Conservation (phyloP, 2,797 vertebrate genomes). For the Telmatherina bonti region DNA sequence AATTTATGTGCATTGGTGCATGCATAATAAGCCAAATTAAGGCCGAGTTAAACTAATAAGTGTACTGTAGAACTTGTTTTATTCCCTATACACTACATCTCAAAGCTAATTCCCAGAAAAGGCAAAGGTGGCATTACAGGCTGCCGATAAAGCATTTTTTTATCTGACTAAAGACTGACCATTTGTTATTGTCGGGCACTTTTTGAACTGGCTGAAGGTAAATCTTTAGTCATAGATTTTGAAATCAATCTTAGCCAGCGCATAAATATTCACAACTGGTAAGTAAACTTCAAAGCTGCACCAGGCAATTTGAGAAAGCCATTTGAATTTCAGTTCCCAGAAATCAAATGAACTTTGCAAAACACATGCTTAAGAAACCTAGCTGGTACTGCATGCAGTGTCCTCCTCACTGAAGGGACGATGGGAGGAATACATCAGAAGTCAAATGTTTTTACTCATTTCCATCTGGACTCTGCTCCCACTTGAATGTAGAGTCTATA, state of each 20-base stretch:
- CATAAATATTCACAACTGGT: slow-evolving; percentile 57
- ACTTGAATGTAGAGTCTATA: neutral
- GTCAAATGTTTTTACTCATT: neutral
- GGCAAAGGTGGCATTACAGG: slow-evolving; percentile 11
- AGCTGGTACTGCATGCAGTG: slow-evolving; percentile 9
- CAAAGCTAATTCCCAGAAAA: slow-evolving; percentile 11
- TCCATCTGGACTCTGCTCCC: neutral
- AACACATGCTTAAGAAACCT: slow-evolving; percentile 4
- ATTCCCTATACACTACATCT: slow-evolving; percentile 33
- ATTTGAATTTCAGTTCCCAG: slow-evolving; percentile 49
- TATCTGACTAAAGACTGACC: neutral
- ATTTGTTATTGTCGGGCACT: neutral
- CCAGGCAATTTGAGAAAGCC: slow-evolving; percentile 41
- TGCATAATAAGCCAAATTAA: slow-evolving; percentile 68
- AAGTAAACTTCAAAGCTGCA: slow-evolving; percentile 60
- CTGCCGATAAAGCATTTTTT: slow-evolving; percentile 13
- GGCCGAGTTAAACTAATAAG: slow-evolving; percentile 59
- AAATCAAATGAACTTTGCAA: slow-evolving; percentile 17
- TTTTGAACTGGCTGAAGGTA: slow-evolving; percentile 21
- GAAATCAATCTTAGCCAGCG: slow-evolving; percentile 28
- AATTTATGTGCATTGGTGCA: slow-evolving; percentile 73
- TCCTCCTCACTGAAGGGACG: slow-evolving; percentile 1
- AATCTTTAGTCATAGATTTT: slow-evolving; percentile 17
- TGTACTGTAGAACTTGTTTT: slow-evolving; percentile 45
- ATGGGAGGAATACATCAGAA: neutral